Evolutionary conservation across 2,797 vertebrate genomes (phyloP).

Genomic region (Pseudochirops corinnae): DNA sequence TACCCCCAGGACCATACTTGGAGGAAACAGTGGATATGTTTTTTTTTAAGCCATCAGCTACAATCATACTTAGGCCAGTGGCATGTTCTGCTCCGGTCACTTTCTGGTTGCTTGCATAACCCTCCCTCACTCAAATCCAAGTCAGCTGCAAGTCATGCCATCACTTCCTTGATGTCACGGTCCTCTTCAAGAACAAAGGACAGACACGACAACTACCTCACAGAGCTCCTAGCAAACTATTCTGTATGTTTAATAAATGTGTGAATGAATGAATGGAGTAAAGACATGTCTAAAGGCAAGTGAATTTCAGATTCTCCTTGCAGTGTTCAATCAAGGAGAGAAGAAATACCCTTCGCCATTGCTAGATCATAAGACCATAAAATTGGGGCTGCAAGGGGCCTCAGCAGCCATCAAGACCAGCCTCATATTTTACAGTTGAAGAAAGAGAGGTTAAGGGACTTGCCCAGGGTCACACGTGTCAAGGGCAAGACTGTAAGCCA

Average conservation of each 20-base stretch:
- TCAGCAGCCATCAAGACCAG: background rate
- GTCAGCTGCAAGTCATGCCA: too few relatives aligned
- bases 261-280: background rate
- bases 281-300: background rate
- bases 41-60: background rate
- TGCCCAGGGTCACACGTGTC: background rate
- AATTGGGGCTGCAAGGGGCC: background rate
- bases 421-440: background rate
- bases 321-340: background rate
- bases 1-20: background rate
- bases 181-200: too few relatives aligned
- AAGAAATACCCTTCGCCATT: background rate
- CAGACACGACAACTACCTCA: background rate
- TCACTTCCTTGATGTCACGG: too few relatives aligned
- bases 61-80: background rate
- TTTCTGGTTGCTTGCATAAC: background rate
- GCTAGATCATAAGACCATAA: background rate
- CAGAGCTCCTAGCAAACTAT: background rate
- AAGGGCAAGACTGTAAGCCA: background rate
- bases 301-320: background rate
- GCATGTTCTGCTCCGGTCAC: background rate
- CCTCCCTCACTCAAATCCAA: too few relatives aligned
- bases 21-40: background rate
- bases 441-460: background rate
- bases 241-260: background rate